These are phyloP conservation scores for Brachynemurus nebulosus DNA, from an alignment of 2,888 invertebrate genomes.

Conservation along the genomic window DNA sequence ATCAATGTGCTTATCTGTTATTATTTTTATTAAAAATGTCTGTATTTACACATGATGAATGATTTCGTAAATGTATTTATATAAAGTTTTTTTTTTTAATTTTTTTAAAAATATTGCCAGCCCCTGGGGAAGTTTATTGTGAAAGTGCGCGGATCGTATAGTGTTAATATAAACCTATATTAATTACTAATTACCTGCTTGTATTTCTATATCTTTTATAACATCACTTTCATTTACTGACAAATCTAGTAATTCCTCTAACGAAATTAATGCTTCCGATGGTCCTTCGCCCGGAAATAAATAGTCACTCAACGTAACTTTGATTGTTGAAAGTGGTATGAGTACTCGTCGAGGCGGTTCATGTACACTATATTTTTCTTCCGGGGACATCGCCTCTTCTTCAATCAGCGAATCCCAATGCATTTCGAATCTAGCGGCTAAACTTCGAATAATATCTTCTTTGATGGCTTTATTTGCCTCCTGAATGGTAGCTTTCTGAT, in stretches of 20 bases:
- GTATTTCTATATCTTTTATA: slow-evolving; percentile 59
- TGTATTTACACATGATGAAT: no score
- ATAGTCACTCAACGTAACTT: slow-evolving; percentile 73
- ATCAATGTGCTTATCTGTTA: no score
- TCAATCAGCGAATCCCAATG: slow-evolving; percentile 87
- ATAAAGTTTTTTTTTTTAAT: no score
- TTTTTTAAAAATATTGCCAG: no score
- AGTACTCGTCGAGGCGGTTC: slow-evolving; percentile 81
- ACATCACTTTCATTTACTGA: slow-evolving; percentile 54
- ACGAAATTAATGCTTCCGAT: slow-evolving; percentile 64
- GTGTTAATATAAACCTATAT: background rate
- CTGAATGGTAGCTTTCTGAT: slow-evolving; percentile 56
- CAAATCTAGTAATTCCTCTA: slow-evolving; percentile 69
- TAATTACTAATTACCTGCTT: slow-evolving; percentile 46
- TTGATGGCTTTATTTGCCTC: slow-evolving; percentile 62
- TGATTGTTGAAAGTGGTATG: slow-evolving; percentile 48
- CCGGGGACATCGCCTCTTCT: slow-evolving; percentile 55
- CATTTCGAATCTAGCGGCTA: slow-evolving; percentile 76
- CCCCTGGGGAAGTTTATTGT: no score
- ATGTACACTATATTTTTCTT: slow-evolving; percentile 68
- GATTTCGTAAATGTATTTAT: no score
- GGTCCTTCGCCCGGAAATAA: slow-evolving; percentile 82
- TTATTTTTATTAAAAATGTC: no score
- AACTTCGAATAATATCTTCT: slow-evolving; percentile 72
- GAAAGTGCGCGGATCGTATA: no score